Percentiles rank a stretch among this genome's conserved stretches.
Conservation (phyloP, 2,797 vertebrate genomes). For the Manis crassicaudata region DNA sequence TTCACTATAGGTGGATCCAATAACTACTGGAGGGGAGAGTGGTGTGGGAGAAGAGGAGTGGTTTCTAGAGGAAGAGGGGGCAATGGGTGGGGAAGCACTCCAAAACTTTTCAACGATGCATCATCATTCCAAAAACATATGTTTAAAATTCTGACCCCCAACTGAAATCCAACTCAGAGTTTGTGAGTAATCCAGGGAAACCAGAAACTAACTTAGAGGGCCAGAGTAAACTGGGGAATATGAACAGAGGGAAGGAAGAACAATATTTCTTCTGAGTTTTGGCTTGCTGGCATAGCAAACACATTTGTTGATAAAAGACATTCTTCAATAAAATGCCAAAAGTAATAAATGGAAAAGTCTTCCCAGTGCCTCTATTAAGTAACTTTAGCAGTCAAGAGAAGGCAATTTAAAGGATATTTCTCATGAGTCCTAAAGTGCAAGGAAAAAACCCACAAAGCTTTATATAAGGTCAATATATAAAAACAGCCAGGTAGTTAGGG, state of each 20-base stretch:
- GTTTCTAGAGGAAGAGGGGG: background rate
- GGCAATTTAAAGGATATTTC: constrained; percentile 22
- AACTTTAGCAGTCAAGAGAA: constrained; percentile 43
- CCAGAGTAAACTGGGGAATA: constrained; percentile 23
- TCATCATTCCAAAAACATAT: background rate
- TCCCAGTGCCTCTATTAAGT: constrained; percentile 31
- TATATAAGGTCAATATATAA: background rate
- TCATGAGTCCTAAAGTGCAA: background rate
- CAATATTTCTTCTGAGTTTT: constrained; percentile 61
- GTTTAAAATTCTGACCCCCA: constrained; percentile 31
- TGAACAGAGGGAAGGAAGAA: constrained; percentile 19
- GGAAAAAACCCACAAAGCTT: background rate
- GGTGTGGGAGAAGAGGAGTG: background rate
- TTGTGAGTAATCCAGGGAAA: constrained; percentile 45
- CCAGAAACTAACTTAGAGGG: constrained; percentile 47
- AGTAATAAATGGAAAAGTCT: constrained; percentile 58
- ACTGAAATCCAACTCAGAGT: constrained; percentile 14
- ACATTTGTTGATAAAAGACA: constrained; percentile 45
- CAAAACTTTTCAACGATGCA: background rate
- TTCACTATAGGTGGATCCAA: background rate
- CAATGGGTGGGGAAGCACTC: background rate
- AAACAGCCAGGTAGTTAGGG: background rate
- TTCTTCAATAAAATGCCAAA: constrained; percentile 60
- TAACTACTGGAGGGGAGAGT: background rate
- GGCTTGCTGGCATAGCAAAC: constrained; percentile 8